phyloP scores from a whole-genome alignment of 2,888 invertebrate genomes.

The Actias luna region DNA sequence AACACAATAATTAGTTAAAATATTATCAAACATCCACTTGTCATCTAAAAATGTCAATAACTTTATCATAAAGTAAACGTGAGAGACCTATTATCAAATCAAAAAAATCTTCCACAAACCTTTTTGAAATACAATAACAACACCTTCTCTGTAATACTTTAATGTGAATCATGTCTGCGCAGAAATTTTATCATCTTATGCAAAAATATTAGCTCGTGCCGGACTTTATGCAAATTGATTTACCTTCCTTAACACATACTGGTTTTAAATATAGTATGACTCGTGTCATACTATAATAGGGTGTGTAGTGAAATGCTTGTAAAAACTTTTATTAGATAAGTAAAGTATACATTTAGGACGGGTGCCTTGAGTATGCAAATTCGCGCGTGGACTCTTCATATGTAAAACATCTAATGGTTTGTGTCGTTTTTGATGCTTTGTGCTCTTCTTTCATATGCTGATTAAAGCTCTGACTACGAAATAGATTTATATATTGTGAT shows the following conservation, averaged over 20 bases:
- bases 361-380: conserved; percentile 69
- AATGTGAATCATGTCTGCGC: conserved; percentile 58
- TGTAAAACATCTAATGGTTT: conserved; percentile 67
- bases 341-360: conserved; percentile 53
- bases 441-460: conserved; percentile 64
- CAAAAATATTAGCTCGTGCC: conserved; percentile 78
- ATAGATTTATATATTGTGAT: conserved; percentile 42
- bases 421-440: conserved; percentile 45
- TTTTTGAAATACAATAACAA: conserved; percentile 38
- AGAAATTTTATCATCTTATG: conserved; percentile 75
- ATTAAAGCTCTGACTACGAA: conserved; percentile 37
- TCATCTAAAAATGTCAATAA: conserved; percentile 32
- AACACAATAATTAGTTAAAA: conserved; percentile 12
- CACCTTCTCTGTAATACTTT: conserved; percentile 43
- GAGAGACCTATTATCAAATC: conserved; percentile 39
- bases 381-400: conserved; percentile 77
- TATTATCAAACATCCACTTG: conserved; percentile 15
- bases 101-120: conserved; percentile 38
- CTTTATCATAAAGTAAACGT: conserved; percentile 48
- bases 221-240: conserved; percentile 75
- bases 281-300: conserved; percentile 47
- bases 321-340: conserved; percentile 62
- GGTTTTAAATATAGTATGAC: conserved; percentile 60
- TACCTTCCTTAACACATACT: conserved; percentile 62
- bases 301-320: conserved; percentile 57